Conservation (phyloP, 2,888 invertebrate species). For the Eupithecia vulgata region DNA sequence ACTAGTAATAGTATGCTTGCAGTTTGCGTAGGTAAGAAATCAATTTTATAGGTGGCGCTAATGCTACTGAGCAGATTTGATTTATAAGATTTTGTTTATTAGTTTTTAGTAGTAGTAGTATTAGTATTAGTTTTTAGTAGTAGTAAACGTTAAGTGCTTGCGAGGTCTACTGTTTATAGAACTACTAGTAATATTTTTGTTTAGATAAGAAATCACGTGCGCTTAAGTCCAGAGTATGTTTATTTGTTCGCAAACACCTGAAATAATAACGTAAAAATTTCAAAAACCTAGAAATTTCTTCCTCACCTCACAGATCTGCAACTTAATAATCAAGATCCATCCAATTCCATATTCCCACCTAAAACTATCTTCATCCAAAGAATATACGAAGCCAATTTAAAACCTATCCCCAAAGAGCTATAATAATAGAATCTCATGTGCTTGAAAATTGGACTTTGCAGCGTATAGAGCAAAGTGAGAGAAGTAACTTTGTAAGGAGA, state of each 20-base stretch:
- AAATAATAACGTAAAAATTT: background rate
- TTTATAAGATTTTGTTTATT: no score
- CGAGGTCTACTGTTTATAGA: no score
- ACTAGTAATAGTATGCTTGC: no score
- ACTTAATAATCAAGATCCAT: conserved; percentile 2
- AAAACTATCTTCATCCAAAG: conserved; percentile 10
- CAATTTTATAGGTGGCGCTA: no score
- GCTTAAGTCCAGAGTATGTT: no score
- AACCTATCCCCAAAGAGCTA: conserved; percentile 28
- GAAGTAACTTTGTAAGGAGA: conserved; percentile 30
- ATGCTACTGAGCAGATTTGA: no score
- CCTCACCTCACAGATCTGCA: background rate
- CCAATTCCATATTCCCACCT: conserved; percentile 8
- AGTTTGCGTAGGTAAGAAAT: no score
- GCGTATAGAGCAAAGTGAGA: conserved; percentile 24
- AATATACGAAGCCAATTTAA: conserved; percentile 32
- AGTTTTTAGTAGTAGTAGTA: no score
- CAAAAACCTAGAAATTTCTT: background rate
- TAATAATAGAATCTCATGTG: conserved; percentile 37
- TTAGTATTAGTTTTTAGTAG: no score
- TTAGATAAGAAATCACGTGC: no score
- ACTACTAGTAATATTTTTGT: no score
- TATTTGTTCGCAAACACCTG: background rate
- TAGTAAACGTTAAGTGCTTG: no score
- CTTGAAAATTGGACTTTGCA: conserved; percentile 35